phyloP scores from a whole-genome alignment of 2,888 invertebrate genomes.

The Desoria tigrina region DNA sequence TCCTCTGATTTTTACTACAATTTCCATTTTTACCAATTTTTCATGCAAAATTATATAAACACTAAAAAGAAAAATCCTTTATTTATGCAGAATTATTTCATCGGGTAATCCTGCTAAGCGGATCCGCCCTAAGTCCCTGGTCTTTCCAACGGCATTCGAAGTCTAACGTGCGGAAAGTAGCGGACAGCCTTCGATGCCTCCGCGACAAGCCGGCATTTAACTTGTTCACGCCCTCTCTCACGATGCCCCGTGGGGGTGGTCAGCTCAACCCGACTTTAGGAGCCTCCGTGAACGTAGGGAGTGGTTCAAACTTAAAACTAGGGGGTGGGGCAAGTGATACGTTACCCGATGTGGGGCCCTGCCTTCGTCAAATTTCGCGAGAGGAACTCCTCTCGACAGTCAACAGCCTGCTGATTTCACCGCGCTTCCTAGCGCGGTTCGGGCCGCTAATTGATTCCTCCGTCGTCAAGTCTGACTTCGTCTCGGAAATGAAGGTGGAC shows the following conservation, averaged over 20 bases:
- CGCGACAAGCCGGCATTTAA: slow-evolving; percentile 28
- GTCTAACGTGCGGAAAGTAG: slow-evolving; percentile 50
- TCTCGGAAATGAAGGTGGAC: slow-evolving; percentile 51
- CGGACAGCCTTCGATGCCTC: slow-evolving; percentile 46
- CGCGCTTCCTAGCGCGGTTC: slow-evolving; percentile 51
- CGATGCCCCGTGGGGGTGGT: slow-evolving; percentile 13
- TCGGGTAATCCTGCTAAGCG: slow-evolving; percentile 73
- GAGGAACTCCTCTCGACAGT: slow-evolving; percentile 49
- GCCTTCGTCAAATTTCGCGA: slow-evolving; percentile 49
- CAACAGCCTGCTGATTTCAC: slow-evolving; percentile 46
- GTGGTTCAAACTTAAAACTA: slow-evolving; percentile 20
- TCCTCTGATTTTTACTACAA: neutral
- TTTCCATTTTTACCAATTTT: neutral
- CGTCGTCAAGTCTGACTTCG: slow-evolving; percentile 52
- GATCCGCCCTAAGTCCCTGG: slow-evolving; percentile 76
- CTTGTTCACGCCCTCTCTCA: slow-evolving; percentile 17
- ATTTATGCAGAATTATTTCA: slow-evolving; percentile 72
- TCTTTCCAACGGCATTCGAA: slow-evolving; percentile 52
- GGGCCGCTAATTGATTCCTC: slow-evolving; percentile 52
- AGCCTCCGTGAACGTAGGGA: slow-evolving; percentile 7
- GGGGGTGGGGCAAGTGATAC: slow-evolving; percentile 33
- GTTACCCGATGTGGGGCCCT: slow-evolving; percentile 49
- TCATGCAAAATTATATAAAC: too few relatives aligned
- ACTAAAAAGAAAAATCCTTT: too few relatives aligned
- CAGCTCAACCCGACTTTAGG: slow-evolving; percentile 1